Percentiles rank a stretch among this genome's conserved stretches.
These are phyloP conservation scores for Globicephala melas DNA, from an alignment of 2,113 vertebrate genomes.

Conservation along the genomic window DNA sequence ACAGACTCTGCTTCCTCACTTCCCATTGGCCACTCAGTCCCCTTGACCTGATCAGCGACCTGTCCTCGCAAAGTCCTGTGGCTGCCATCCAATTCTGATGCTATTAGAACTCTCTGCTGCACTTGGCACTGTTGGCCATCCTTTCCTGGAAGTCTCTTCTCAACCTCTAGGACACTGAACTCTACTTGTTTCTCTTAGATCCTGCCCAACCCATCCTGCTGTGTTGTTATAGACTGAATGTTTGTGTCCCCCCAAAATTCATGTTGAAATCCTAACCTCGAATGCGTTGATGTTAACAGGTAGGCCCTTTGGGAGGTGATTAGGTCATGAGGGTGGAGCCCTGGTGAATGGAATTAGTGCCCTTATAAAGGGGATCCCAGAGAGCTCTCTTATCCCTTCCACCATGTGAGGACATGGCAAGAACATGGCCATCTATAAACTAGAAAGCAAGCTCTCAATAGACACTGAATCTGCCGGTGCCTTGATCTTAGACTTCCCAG, in stretches of 20 bases:
- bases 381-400: background rate
- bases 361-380: background rate
- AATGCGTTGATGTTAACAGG: background rate
- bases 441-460: background rate
- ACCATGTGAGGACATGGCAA: background rate
- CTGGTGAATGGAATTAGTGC: background rate
- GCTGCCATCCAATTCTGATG: background rate
- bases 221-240: background rate
- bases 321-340: background rate
- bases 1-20: background rate
- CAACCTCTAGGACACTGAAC: background rate
- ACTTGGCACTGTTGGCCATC: background rate
- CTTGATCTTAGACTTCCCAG: background rate
- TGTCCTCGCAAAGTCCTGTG: background rate
- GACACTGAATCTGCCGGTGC: accelerated
- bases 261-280: background rate
- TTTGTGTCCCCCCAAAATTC: background rate
- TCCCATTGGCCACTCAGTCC: background rate
- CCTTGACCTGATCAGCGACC: background rate
- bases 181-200: background rate
- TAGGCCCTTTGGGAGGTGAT: background rate
- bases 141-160: background rate
- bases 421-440: background rate
- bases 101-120: background rate
- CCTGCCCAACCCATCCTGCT: background rate